A percentile compares a stretch with the other conserved stretches of the same genome.
Evolutionary conservation across 2,113 vertebrate genomes (phyloP).

Genomic region (Eulacestoma nigropectus): DNA sequence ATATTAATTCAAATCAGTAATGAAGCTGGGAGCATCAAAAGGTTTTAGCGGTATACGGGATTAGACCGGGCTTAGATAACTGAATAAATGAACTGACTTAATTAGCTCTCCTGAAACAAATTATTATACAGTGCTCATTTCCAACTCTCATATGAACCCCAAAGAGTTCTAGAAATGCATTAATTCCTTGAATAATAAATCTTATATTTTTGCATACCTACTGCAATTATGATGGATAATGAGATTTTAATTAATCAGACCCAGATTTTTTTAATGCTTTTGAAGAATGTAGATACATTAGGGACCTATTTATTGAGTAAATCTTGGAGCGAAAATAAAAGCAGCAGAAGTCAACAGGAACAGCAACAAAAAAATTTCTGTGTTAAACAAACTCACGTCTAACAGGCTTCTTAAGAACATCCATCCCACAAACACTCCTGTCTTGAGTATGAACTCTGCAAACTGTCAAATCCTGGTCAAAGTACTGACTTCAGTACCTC

Average conservation of each 20-base stretch:
- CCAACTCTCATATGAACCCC: conserved; percentile 49
- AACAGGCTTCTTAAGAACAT: not conserved
- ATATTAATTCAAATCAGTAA: conserved; percentile 21
- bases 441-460: not conserved
- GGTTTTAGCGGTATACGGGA: not conserved
- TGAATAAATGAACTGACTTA: conserved; percentile 60
- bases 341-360: not conserved
- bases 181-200: conserved; percentile 71
- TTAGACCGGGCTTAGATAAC: conserved; percentile 49
- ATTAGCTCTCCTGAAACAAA: conserved; percentile 67
- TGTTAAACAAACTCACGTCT: not conserved
- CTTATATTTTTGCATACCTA: conserved; percentile 32
- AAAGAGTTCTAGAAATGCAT: conserved; percentile 63
- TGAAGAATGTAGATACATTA: conserved; percentile 1
- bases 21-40: conserved; percentile 31
- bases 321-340: not conserved
- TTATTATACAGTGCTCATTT: conserved; percentile 66
- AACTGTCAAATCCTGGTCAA: not conserved
- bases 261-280: conserved; percentile 24
- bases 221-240: conserved; percentile 71
- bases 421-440: not conserved
- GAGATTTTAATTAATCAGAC: conserved; percentile 74
- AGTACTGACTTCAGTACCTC: not conserved
- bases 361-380: not conserved
- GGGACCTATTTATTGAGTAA: conserved; percentile 21